Evolutionary conservation across 37 sponge, comb jelly and placozoan genomes (phyloP).

Genomic region (Chondrilla cf. caribensis): DNA sequence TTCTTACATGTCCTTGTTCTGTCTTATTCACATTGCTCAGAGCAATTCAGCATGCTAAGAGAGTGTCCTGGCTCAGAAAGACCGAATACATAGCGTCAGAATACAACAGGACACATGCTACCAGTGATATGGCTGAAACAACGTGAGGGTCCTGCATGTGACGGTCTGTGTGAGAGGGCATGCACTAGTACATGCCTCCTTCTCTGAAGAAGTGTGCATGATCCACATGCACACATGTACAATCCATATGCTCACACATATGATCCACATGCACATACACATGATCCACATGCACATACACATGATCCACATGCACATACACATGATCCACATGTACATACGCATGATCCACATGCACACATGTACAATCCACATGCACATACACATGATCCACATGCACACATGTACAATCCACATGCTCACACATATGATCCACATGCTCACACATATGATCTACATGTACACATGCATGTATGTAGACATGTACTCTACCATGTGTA

Average conservation of each 20-base stretch:
- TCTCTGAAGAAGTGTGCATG: not conserved
- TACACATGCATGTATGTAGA: too few species aligned
- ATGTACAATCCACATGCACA: too few species aligned
- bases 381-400: too few species aligned
- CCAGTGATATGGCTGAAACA: slow-evolving; percentile 82
- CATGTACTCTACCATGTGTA: too few species aligned
- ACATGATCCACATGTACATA: slow-evolving; percentile 32
- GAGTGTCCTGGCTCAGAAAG: slow-evolving; percentile 93
- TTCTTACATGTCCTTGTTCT: not conserved
- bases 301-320: too few species aligned
- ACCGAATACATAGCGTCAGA: slow-evolving; percentile 98
- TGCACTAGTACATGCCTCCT: not conserved
- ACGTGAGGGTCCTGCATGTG: slow-evolving; percentile 50
- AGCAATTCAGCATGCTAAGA: slow-evolving; percentile 80
- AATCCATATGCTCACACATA: too few species aligned
- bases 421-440: too few species aligned
- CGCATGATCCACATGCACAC: too few species aligned
- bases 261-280: slow-evolving; percentile 24
- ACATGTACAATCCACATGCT: too few species aligned
- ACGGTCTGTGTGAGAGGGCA: not conserved
- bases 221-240: slow-evolving; percentile 27
- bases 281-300: too few species aligned
- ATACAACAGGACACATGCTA: slow-evolving; percentile 75
- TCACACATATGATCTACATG: too few species aligned
- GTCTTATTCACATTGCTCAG: slow-evolving; percentile 3